Conservation (phyloP, 1,140 invertebrate genomes). For the Dendrolimus kikuchii region DNA sequence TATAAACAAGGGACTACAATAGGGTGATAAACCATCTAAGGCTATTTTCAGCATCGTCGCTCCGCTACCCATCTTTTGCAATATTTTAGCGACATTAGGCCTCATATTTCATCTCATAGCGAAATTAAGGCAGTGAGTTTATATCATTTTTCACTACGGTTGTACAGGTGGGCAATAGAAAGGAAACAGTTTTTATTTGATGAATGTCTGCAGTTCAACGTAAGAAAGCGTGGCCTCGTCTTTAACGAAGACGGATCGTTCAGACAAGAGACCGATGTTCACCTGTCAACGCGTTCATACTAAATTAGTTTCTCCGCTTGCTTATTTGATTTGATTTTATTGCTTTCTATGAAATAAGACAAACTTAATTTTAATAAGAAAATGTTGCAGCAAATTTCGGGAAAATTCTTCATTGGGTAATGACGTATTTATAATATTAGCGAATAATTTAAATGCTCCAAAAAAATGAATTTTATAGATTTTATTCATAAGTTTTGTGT, state of each 20-base stretch:
- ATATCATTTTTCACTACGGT: slow-evolving; percentile 14
- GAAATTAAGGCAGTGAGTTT: slow-evolving; percentile 4
- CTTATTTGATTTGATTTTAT: slow-evolving; percentile 1
- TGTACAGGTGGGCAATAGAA: slow-evolving; percentile 10
- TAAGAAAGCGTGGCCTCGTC: slow-evolving; percentile 11
- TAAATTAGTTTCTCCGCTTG: slow-evolving; percentile 6
- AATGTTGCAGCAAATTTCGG: too few relatives aligned
- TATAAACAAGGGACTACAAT: too few relatives aligned
- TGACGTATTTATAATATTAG: too few relatives aligned
- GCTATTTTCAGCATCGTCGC: too few relatives aligned
- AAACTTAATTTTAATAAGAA: too few relatives aligned
- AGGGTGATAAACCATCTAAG: too few relatives aligned
- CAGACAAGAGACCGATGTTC: slow-evolving; percentile 17
- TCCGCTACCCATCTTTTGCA: not conserved
- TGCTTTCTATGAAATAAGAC: too few relatives aligned
- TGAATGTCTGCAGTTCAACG: slow-evolving; percentile 12
- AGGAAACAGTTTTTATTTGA: slow-evolving; percentile 15
- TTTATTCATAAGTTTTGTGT: too few relatives aligned
- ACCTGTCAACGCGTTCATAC: slow-evolving; percentile 7
- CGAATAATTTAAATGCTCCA: too few relatives aligned
- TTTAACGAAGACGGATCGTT: slow-evolving; percentile 28
- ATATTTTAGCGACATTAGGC: not conserved
- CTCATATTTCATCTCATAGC: too few relatives aligned
- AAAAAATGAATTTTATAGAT: too few relatives aligned
- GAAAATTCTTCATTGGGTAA: too few relatives aligned